These are phyloP conservation scores for Serrognathus titanus DNA, from an alignment of 2,888 invertebrate species.

Conservation along the genomic window DNA sequence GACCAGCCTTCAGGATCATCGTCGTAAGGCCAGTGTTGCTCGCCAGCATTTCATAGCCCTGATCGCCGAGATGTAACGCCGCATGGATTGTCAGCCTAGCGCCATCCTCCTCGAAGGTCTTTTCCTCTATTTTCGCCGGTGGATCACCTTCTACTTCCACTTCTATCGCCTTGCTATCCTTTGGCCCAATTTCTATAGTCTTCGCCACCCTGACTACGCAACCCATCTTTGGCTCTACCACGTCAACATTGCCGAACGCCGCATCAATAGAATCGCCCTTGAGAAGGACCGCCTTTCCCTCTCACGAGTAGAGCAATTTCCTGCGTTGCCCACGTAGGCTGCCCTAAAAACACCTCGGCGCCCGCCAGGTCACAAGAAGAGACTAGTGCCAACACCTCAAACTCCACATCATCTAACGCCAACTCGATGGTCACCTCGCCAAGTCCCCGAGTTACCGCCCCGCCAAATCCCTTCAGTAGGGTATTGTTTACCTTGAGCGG, in stretches of 20 bases:
- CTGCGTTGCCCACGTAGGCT: constrained; percentile 6
- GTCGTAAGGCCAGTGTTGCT: background rate
- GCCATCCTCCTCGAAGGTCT: background rate
- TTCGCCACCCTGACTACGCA: background rate
- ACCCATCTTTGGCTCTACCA: background rate
- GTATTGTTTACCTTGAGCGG: background rate
- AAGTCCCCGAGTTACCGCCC: background rate
- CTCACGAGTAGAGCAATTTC: constrained; percentile 7
- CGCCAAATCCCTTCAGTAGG: constrained; percentile 9
- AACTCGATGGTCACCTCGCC: background rate
- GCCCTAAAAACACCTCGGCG: constrained; percentile 12
- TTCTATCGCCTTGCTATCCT: background rate
- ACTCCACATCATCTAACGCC: constrained; percentile 4
- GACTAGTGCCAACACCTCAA: constrained; percentile 9
- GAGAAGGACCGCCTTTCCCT: constrained; percentile 12
- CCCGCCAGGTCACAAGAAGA: constrained; percentile 5
- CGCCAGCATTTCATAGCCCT: background rate
- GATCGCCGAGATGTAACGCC: background rate
- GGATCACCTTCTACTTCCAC: background rate
- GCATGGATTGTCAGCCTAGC: background rate
- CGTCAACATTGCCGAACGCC: background rate
- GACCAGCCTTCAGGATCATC: background rate
- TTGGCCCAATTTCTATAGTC: background rate
- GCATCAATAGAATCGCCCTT: background rate
- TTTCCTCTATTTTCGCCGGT: background rate